phyloP scores from a whole-genome alignment of 2,797 vertebrate genomes.

The Ceyx erithaca region DNA sequence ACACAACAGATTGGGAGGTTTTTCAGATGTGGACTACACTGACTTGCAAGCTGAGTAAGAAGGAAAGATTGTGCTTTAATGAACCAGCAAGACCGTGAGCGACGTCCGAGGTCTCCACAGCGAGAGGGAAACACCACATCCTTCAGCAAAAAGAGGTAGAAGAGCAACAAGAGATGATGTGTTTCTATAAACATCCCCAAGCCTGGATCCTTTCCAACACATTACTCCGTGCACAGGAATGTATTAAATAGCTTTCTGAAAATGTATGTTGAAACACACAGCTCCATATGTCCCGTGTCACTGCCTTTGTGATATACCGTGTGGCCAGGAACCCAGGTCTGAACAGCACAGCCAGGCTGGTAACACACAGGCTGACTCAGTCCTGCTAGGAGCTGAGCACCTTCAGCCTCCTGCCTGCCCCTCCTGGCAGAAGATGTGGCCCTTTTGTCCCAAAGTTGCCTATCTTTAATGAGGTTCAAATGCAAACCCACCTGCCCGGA shows the following conservation, averaged over 20 bases:
- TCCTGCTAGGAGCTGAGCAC: not conserved
- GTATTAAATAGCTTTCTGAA: not conserved
- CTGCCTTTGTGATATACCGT: not conserved
- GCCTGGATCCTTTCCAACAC: constrained; percentile 40
- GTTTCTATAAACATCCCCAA: constrained; percentile 40
- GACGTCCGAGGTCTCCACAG: not conserved
- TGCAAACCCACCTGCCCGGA: not conserved
- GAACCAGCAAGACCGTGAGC: not conserved
- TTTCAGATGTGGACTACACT: not conserved
- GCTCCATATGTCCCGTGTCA: constrained; percentile 39
- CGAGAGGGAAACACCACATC: constrained; percentile 26
- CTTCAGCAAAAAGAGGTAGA: constrained; percentile 1
- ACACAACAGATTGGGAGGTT: not conserved
- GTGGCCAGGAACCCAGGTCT: rapidly evolving
- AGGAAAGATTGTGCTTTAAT: not conserved
- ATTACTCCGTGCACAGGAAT: constrained; percentile 39
- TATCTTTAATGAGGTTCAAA: not conserved
- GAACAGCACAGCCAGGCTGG: not conserved
- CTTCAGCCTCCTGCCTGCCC: not conserved
- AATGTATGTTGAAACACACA: constrained; percentile 9
- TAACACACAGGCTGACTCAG: rapidly evolving
- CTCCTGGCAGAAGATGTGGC: rapidly evolving
- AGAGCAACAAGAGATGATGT: not conserved
- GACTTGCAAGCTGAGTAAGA: not conserved
- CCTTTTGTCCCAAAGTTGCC: not conserved